These are phyloP conservation scores for Gymnorhina tibicen DNA, from an alignment of 2,113 vertebrate species.

Conservation along the genomic window DNA sequence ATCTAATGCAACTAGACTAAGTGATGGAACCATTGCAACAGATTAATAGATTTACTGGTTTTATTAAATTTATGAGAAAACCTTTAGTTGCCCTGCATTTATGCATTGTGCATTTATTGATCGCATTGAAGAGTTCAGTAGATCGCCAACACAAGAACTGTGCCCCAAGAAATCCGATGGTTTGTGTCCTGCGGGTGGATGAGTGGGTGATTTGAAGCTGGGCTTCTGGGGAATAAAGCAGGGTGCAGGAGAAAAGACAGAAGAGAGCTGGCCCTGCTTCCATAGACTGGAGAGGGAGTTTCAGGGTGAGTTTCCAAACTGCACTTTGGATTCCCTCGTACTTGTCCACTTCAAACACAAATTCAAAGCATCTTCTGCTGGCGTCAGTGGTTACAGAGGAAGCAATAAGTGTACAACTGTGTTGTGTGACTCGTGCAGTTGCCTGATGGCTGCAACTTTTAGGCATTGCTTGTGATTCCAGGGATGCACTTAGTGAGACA, in stretches of 20 bases:
- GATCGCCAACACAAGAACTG: neutral
- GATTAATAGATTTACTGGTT: neutral
- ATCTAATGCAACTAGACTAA: neutral
- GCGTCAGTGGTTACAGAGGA: neutral
- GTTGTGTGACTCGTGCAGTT: neutral
- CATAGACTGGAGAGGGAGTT: neutral
- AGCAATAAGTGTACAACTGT: neutral
- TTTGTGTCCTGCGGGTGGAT: neutral
- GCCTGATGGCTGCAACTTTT: neutral
- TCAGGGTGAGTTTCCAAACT: neutral
- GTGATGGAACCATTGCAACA: neutral
- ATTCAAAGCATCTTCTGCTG: neutral
- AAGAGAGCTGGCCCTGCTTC: neutral
- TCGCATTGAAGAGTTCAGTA: neutral
- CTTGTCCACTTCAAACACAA: neutral
- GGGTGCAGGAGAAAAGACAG: neutral
- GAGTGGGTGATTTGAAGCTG: neutral
- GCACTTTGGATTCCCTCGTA: accelerated
- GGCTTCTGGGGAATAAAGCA: neutral
- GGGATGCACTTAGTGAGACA: neutral
- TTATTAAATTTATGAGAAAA: neutral
- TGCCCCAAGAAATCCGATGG: neutral
- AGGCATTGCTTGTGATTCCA: neutral
- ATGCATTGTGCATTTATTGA: neutral
- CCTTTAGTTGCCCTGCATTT: neutral